Base-by-base conservation (phyloP, 2,888 invertebrate genomes). In the Zelleria hepariella region DNA sequence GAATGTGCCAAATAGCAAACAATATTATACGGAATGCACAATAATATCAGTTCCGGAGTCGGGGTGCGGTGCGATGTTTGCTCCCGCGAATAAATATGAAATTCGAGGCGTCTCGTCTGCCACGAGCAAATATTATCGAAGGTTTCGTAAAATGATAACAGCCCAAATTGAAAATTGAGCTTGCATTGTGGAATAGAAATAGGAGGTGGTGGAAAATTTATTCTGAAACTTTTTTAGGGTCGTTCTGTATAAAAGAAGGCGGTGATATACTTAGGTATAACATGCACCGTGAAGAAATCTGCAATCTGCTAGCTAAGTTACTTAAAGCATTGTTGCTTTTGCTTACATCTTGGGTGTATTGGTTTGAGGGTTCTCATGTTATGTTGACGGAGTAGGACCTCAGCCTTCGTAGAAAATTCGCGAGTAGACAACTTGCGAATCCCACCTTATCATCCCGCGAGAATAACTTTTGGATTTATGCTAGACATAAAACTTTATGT, bases 21-120 rank as follows among this genome's bases (percentile, higher is more conserved):
- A 88, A 88, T 88, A 88, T 88, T 88, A 88, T 88, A 86, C 88
- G 86, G 87, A 86, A 88, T 88, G 87, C 88, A 88, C 88, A 88
- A 88, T 88, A 88, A 88, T 88, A 88, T 87, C 85, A 86, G 86
- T 87, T 86, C 88, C 87, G 86, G 76, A 80, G 80, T 75, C 76
- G 71, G 78, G 65, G 65, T 62, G 67, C 66, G 32, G 32, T 42
- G 66, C 67, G 73, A 65, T 83, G 82, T 88, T 88, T 87, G 78
- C 86, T 79, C 80, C 75, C 78, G 80, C 83, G 79, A 88, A 88
- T 88, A 88, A 88, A 88, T 88, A 88, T 88, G 88, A 88, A 86
- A 88, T 87, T 84, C 82, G 87, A 86, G 86, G 82, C 84, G 73
- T 77, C 77, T 74, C 79, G 80, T 75, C 77, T 79, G 76, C 77